Percentiles rank a stretch among this genome's conserved stretches.
These are phyloP conservation scores for Brachyhypopomus gauderio DNA, from an alignment of 2,113 vertebrate genomes.

Conservation along the genomic window DNA sequence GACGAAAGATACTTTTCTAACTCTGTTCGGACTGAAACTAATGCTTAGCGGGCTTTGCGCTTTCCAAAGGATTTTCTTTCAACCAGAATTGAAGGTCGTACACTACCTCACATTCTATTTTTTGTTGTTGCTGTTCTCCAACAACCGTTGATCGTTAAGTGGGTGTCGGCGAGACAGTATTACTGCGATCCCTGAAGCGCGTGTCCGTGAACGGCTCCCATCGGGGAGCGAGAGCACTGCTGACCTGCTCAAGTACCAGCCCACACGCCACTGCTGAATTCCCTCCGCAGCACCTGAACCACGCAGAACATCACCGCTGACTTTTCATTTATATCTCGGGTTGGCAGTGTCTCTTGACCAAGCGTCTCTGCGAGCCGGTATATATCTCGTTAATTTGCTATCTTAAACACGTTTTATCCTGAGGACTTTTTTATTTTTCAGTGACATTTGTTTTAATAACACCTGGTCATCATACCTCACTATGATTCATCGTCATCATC, in stretches of 20 bases:
- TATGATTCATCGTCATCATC: too few species aligned
- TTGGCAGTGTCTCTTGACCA: neutral
- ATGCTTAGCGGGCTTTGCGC: neutral
- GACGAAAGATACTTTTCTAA: slow-evolving; percentile 20
- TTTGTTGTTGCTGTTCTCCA: slow-evolving; percentile 1
- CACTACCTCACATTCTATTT: slow-evolving; percentile 46
- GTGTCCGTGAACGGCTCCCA: neutral
- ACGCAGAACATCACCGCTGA: neutral
- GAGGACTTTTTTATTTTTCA: slow-evolving; percentile 30
- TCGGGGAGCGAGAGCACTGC: neutral
- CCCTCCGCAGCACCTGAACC: neutral
- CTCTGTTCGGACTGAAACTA: slow-evolving; percentile 10
- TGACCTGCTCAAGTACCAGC: neutral
- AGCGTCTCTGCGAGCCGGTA: slow-evolving; percentile 21
- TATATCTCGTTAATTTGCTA: neutral
- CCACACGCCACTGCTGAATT: neutral
- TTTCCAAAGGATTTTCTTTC: slow-evolving; percentile 34
- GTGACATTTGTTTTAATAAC: slow-evolving; percentile 34
- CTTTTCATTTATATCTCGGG: slow-evolving; percentile 1
- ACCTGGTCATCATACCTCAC: slow-evolving; percentile 8
- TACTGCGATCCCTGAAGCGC: slow-evolving; percentile 13
- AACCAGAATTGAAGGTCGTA: slow-evolving; percentile 44
- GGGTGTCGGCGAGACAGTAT: slow-evolving; percentile 42
- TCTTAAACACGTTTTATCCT: slow-evolving; percentile 19
- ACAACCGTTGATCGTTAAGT: slow-evolving; percentile 43